phyloP scores from a whole-genome alignment of 1,140 invertebrate genomes.

The Caenorhabditis briggsae region DNA sequence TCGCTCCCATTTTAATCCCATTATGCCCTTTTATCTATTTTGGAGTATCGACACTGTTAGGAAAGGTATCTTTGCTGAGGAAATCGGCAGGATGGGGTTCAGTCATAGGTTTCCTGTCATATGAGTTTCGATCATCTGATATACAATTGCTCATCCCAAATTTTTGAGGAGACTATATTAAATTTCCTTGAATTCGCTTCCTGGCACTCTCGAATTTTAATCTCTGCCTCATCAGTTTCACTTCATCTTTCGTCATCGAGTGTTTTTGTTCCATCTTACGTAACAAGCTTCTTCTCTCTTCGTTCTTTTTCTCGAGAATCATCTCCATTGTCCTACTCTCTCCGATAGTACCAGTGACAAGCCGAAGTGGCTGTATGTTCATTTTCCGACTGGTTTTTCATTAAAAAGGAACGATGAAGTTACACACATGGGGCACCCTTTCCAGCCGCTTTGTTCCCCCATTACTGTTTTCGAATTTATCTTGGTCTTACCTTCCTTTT shows the following conservation, averaged over 20 bases:
- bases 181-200: neutral
- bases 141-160: no score
- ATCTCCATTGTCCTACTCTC: slow-evolving; percentile 36
- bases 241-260: slow-evolving; percentile 34
- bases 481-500: slow-evolving; percentile 13
- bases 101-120: no score
- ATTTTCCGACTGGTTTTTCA: slow-evolving; percentile 34
- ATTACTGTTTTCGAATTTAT: neutral
- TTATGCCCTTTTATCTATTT: no score
- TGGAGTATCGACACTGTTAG: no score
- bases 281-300: slow-evolving; percentile 15
- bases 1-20: no score
- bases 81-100: no score
- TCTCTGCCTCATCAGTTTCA: slow-evolving; percentile 25
- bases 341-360: slow-evolving; percentile 1
- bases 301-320: slow-evolving; percentile 29
- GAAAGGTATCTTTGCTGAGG: no score
- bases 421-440: slow-evolving; percentile 25
- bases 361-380: slow-evolving; percentile 27
- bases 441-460: neutral
- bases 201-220: neutral
- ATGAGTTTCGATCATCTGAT: no score
- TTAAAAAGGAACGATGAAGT: slow-evolving; percentile 34
- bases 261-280: slow-evolving; percentile 51
- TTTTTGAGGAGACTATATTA: no score